Conservation (phyloP, 2,888 invertebrate genomes). For the Leptogaster cylindrica region DNA sequence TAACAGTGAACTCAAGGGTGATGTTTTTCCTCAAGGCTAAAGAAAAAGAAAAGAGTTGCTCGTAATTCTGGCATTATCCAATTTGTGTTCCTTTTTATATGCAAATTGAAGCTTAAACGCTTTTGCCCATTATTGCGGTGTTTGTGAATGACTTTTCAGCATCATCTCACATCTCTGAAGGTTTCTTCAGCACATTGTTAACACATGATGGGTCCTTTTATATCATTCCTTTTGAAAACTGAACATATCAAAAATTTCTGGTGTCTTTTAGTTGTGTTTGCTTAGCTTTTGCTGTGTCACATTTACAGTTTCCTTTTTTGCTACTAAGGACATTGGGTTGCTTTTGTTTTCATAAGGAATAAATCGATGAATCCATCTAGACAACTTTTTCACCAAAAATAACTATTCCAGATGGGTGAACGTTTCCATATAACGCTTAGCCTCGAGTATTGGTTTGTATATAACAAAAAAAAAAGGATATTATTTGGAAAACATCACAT, state of each 20-base stretch:
- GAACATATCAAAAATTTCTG: background rate
- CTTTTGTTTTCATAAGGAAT: background rate
- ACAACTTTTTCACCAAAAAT: slow-evolving; percentile 23
- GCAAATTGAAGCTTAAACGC: slow-evolving; percentile 11
- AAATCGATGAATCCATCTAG: slow-evolving; percentile 33
- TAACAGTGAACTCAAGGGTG: no score
- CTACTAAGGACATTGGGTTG: slow-evolving; percentile 28
- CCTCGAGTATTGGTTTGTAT: no score
- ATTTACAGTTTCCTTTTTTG: slow-evolving; percentile 20
- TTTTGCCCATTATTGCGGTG: background rate
- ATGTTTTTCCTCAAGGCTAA: no score
- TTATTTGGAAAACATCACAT: slow-evolving; percentile 20
- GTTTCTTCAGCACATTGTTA: no score
- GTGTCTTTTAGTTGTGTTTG: background rate
- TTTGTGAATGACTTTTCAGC: no score
- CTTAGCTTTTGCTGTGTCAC: slow-evolving; percentile 12
- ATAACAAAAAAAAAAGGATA: background rate
- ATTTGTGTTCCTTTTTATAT: slow-evolving; percentile 28
- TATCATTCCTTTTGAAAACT: background rate
- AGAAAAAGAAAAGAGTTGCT: slow-evolving; percentile 10
- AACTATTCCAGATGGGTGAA: slow-evolving; percentile 25
- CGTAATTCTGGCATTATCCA: slow-evolving; percentile 1
- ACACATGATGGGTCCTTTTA: no score
- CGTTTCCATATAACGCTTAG: background rate
- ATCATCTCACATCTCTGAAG: no score